Evolutionary conservation across 92 coral and sea anemone genomes (phyloP), one percentile per base, ranked within the genome.

Genomic region (Zoanthus solanderi): DNA sequence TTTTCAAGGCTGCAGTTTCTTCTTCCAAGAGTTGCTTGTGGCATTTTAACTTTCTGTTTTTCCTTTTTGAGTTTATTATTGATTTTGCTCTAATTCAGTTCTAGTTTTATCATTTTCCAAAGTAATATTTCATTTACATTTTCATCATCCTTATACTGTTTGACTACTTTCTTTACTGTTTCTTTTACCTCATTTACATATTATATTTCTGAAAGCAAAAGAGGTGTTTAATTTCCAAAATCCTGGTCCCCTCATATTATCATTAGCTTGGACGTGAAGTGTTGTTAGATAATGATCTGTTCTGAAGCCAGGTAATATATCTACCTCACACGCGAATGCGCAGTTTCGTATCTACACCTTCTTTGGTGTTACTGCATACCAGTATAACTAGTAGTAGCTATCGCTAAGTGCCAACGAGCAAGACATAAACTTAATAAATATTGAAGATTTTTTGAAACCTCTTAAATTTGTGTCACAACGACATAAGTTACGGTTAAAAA

Each of bases 301-400:
- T 23, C 23, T 23, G 23, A 23, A 23, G 23, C 23, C 23, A 23
- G 23, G 23, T 23, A 23, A 23, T 23, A 23, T 23, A 23, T 23
- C 23, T 23, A 23, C 23, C 23, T 23, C 23, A 23, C 23, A 23
- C 29, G 37, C 84, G 56, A 69, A 37, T 15, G 71, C 54, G 72
- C 56, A 79, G 56, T 18, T 60, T 42, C 84, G 84, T 37, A 34
- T 79, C 58, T 79, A 72, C 72, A 65, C 72, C 3, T 63, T 79
- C 9, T 45, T 46, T 10, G 84, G 84, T 15, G 57, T 79, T 23
- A 9, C 31, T 7, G 58, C 63, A 4, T 8, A 42, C 32, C 84
- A 79, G 57, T 61, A 79, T 23, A 23, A 23, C 23, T 23, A 23
- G 23, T 23, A 23, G 23, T 23, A 23, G 23, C 23, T 23, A 23